Conservation (phyloP, 2,113 vertebrate genomes). For the Micronycteris hirsuta region DNA sequence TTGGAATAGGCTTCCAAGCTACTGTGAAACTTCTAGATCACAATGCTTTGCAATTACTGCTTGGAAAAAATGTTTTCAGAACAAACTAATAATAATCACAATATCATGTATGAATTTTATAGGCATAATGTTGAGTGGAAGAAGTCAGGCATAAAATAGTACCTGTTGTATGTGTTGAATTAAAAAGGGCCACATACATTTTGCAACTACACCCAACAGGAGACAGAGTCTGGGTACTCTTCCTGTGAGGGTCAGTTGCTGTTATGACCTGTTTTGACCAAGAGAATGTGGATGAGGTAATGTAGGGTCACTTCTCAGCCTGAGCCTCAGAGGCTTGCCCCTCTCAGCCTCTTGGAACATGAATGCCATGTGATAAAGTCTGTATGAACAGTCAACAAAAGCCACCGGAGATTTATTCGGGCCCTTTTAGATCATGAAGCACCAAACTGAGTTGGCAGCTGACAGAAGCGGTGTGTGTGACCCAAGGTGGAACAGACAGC, state of each 20-base stretch:
- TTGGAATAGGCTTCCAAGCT: not conserved
- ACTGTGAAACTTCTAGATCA: not conserved
- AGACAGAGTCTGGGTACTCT: not conserved
- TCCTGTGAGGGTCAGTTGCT: not conserved
- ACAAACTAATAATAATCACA: not conserved
- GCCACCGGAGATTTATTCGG: not conserved
- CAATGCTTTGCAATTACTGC: slow-evolving; percentile 5
- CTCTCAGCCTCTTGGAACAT: not conserved
- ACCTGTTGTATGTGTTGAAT: not conserved
- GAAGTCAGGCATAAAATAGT: not conserved
- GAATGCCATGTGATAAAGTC: not conserved
- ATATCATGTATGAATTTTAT: not conserved
- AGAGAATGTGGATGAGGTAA: no score
- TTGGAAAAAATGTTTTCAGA: slow-evolving; percentile 40
- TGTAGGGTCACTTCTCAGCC: not conserved
- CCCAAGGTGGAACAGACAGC: not conserved
- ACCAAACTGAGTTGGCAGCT: not conserved
- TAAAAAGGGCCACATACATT: not conserved
- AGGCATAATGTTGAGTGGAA: not conserved
- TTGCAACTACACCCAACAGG: no score
- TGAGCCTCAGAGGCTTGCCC: not conserved
- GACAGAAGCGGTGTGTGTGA: not conserved
- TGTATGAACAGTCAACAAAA: not conserved
- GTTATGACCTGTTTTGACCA: not conserved
- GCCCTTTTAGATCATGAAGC: not conserved